These are phyloP conservation scores for Cheilosia urbana DNA, from an alignment of 2,888 invertebrate genomes.

Conservation along the genomic window DNA sequence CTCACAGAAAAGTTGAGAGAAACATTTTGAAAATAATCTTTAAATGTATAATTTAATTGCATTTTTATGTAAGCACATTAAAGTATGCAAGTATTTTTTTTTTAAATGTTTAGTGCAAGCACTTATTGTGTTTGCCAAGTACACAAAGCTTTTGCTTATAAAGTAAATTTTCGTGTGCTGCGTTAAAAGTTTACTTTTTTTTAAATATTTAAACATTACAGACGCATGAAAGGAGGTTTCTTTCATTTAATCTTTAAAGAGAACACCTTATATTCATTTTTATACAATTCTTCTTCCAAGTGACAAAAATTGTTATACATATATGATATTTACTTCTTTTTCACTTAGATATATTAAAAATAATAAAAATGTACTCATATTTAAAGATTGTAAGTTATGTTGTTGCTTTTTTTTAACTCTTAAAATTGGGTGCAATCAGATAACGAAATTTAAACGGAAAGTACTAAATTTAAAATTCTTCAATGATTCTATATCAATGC, in stretches of 20 bases:
- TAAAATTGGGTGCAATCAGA: conserved; percentile 21
- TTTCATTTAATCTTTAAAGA: conserved; percentile 21
- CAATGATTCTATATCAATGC: conserved; percentile 32
- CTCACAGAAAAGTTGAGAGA: conserved; percentile 14
- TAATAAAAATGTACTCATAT: conserved; percentile 12
- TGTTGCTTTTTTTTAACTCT: conserved; percentile 14
- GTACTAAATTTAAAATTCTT: conserved; percentile 1
- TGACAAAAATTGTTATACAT: conserved; percentile 19
- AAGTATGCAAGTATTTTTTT: not conserved
- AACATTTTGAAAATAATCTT: not conserved
- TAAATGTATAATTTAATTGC: not conserved
- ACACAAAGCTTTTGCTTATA: conserved; percentile 24
- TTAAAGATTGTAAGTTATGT: not conserved
- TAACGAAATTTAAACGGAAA: conserved; percentile 3
- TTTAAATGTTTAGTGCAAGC: not conserved
- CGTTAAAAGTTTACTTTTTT: conserved; percentile 22
- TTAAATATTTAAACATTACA: conserved; percentile 9
- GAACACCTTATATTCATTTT: conserved; percentile 8
- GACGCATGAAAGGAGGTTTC: conserved; percentile 15
- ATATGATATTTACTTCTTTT: conserved; percentile 6
- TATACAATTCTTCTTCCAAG: not conserved
- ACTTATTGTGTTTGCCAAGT: not conserved
- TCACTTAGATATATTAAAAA: conserved; percentile 29
- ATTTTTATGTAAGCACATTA: conserved; percentile 12
- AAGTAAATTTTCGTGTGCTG: conserved; percentile 29